Base-by-base conservation (phyloP, 2,888 invertebrate species). In the Ypsolopha sequella region DNA sequence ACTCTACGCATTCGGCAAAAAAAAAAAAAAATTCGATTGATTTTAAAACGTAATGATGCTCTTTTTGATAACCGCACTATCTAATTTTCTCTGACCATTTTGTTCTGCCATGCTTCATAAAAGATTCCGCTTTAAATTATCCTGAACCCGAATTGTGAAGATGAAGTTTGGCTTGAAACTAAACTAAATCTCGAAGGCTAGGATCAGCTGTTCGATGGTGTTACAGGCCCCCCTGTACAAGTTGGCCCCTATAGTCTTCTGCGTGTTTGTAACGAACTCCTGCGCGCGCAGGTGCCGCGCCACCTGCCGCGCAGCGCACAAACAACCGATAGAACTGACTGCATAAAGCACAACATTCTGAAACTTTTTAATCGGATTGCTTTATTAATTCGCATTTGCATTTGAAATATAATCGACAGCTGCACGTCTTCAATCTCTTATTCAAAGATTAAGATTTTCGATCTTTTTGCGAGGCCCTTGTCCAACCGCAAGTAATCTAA, bases 231-330 rank as follows among this genome's bases (percentile, higher is more conserved):
- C 2, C 24, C 4, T 24, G 24, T 52, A 56, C 58, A 59, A 59
- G 57, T 60, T 41, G 52, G 54, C 52, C 55, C 53, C 48, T 36
- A 46, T 39, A 41, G 64, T 61, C 61, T 63, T 67, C 64, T 63
- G 59, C 66, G 77, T 80, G 81, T 80, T 80, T 79, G 79, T 80
- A 79, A 78, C 79, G 77, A 70, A 56, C 62, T 56, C 76, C 73
- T 80, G 73, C 82, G 79, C 75, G 81, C 84, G 85, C 85, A 86
- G 85, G 85, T 86, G 85, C 62, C 70, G 56, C 73, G 62, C 79
- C 89, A 79, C 85, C 89, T 79, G 89, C 88, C 68, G 76, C 62
- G 73, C 79, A 10, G 74, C 76, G 51, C 76, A 77, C 36, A 74
- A 82, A 59, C 66, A 58, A 69, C 60, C 60, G 64, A 60, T 73